Base-by-base conservation (phyloP, 2,888 invertebrate genomes). In the Dasypolia templi region DNA sequence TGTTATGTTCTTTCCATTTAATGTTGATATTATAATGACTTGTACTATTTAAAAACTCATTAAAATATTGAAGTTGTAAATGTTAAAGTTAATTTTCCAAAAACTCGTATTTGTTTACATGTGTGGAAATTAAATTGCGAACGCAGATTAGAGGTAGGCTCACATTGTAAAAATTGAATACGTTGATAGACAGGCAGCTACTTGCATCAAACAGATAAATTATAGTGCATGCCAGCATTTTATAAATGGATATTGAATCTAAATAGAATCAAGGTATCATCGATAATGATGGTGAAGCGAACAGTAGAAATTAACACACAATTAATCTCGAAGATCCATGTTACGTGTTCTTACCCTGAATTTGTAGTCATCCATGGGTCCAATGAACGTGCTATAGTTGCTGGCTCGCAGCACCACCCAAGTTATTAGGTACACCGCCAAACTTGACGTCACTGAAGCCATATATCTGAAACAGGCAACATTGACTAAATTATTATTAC, bases 391-490 rank as follows among this genome's bases (percentile, higher is more conserved):
- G 80, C 96, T 95, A 82, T 96, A 96, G 84, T 93, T 94, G 9
- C 93, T 93, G n/a, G 95, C 93, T 89, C 95, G 93, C 55, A 98
- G 93, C 22, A 98, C 97, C n/a, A 97, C 92, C 97, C 98, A 98
- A 0, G 99, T 98, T 77, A 98, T 97, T 35, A 98, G 92, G 93
- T 98, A 99, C 5, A 99, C 98, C 64, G 97, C 95, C 72, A 99
- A 97, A 91, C 98, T 99, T 46, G 99, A 98, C 80, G 97, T 96
- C 4, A 99, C 98, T 73, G 99, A 98, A 87, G 98, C 98, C 85
- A 98, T 98, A 95, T 99, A 99, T 92, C 99, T 98, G 93, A 72
- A 96, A 96, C 46, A 12, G 44, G 35, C 3, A 51, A 49, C 6
- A 61, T 26, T 46, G 0, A 29, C 42, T n/a, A 17, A n/a, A 29